Evolutionary conservation across 2,113 vertebrate species (phyloP).

Genomic region (Ovis canadensis): DNA sequence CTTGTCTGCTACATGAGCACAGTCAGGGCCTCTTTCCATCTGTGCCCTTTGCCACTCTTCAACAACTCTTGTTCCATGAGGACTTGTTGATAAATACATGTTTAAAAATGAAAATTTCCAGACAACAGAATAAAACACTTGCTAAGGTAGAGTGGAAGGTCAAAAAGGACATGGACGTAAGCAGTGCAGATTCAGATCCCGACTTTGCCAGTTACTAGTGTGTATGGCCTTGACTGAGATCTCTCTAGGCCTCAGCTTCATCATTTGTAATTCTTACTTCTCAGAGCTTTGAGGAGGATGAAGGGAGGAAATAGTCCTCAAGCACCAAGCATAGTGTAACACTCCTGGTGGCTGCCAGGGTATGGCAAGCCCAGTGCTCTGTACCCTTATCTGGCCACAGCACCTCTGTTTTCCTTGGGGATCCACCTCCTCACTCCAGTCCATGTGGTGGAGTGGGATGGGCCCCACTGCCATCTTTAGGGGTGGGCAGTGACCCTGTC

Average conservation of each 20-base stretch:
- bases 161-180: neutral
- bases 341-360: neutral
- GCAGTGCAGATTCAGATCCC: neutral
- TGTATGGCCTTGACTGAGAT: neutral
- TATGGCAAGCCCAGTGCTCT: neutral
- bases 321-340: neutral
- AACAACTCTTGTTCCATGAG: neutral
- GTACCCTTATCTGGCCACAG: neutral
- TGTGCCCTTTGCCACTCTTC: neutral
- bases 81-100: neutral
- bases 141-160: neutral
- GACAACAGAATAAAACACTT: neutral
- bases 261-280: neutral
- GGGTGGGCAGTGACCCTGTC: neutral
- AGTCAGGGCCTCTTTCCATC: neutral
- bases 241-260: neutral
- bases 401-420: neutral
- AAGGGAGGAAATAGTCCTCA: neutral
- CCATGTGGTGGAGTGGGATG: neutral
- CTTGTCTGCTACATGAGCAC: neutral
- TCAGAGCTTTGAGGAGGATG: neutral
- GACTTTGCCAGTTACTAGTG: neutral
- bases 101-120: slow-evolving; percentile 10
- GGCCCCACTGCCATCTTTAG: neutral
- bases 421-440: neutral